Conservation (phyloP, 2,113 vertebrate species). For the Cranoglanis bouderius region DNA sequence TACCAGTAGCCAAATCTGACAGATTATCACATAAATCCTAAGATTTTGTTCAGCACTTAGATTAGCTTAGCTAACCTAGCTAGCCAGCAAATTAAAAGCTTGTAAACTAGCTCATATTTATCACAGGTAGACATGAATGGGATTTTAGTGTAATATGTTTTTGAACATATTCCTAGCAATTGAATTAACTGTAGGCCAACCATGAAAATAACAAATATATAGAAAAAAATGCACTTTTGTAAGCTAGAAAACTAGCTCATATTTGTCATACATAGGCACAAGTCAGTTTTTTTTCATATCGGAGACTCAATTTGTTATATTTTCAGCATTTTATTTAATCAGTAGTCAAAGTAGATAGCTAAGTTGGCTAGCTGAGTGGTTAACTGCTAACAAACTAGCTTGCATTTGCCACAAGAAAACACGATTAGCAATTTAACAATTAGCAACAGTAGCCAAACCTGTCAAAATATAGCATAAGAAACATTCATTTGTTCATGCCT, state of each 20-base stretch:
- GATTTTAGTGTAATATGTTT: neutral
- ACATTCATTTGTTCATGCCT: neutral
- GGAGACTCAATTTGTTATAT: neutral
- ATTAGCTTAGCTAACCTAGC: neutral
- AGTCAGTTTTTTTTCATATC: neutral
- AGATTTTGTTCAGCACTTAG: neutral
- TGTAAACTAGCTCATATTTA: neutral
- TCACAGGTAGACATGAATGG: neutral
- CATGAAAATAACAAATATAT: neutral
- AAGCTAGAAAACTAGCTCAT: neutral
- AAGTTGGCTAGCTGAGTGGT: neutral
- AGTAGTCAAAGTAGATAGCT: neutral
- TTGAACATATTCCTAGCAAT: neutral
- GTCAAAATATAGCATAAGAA: neutral
- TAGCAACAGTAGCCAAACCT: neutral
- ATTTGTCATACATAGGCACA: neutral
- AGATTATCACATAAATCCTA: neutral
- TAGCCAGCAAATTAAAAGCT: neutral
- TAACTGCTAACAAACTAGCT: neutral
- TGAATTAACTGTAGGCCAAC: neutral
- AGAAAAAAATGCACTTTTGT: neutral
- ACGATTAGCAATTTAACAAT: neutral
- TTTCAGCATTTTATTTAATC: neutral
- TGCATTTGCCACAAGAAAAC: neutral
- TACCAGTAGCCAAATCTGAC: neutral